Evolutionary conservation across 2,888 invertebrate genomes (phyloP), one percentile per base, ranked within the genome.

Genomic region (Cosmia trapezina): DNA sequence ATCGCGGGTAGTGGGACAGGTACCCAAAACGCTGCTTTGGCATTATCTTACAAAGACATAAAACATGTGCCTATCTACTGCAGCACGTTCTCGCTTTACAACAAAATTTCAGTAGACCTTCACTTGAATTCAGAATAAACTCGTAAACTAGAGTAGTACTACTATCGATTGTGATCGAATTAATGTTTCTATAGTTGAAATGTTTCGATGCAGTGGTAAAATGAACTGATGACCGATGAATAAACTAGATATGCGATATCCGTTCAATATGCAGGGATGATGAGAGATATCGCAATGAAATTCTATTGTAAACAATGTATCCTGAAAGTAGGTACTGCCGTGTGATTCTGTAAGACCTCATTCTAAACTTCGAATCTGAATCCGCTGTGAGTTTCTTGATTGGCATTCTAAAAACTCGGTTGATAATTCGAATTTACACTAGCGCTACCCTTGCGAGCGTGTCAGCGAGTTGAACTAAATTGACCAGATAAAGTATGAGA

Each of bases 261-360:
- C 76, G 76, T 64, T 83, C 66, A 19, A 72, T 82, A 67, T 70
- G 57, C n/a, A 70, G 12, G 5, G 14, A n/a, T 54, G 80, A 57
- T 72, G 81, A 81, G 22, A 54, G 81, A 79, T 60, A 53, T 54
- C 4, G 66, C 28, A 76, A 79, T 71, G 60, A 71, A 75, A 70
- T 59, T 51, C n/a, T 33, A 53, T 53, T 51, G 47, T 51, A 74
- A 68, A 78, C 43, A 68, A 47, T 80, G 28, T 45, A 70, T 47
- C 12, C 49, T 33, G 63, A 53, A 63, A 41, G 9, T 41, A 11
- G n/a, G n/a, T n/a, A n/a, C n/a, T n/a, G n/a, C n/a, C n/a, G n/a
- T n/a, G n/a, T n/a, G n/a, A n/a, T n/a, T n/a, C n/a, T n/a, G n/a
- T n/a, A n/a, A n/a, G n/a, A n/a, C n/a, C n/a, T n/a, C n/a, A n/a